Base-by-base conservation (phyloP, 92 coral and sea anemone genomes). In the Isaurus tuberculatus region DNA sequence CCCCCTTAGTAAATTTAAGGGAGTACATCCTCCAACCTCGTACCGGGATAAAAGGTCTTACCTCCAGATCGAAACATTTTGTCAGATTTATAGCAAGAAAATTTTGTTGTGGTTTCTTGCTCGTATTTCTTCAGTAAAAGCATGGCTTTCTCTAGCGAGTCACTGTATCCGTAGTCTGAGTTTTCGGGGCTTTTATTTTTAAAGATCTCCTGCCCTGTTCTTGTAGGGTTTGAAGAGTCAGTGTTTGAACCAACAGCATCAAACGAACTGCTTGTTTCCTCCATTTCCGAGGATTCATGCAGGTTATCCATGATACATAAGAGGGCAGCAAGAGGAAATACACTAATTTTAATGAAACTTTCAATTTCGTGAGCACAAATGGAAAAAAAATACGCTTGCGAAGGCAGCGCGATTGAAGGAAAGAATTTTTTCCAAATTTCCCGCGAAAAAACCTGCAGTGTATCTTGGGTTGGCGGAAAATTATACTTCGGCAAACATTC, bases 61-160 rank as follows among this genome's bases (percentile, higher is more conserved):
- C 86, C 78, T 81, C 86, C 79, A 42, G 75, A 43, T 66, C 86
- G 78, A 81, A 68, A 81, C 79, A 48, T 33, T 43, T 69, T 69
- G 28, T 81, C 86, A 46, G 86, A 82, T 82, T 68, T 82, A 27
- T 82, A 70, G 22, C 86, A 70, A 46, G 86, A 82, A 82, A 70
- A 70, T 82, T 70, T 82, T 68, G 66, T 70, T 44, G 77, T 83
- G 66, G 79, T 83, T 70, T 83, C 86, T 55, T 28, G 86, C 86
- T 70, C 86, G 58, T 83, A 83, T 55, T 70, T 53, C 78, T 53
- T 83, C 51, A 83, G 67, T 67, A 73, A 61, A 37, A 57, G 61
- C 33, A 40, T 84, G 79, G 87, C 87, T 64, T 30, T 57, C 64
- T 37, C 81, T 25, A 61, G n/a, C 58, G 87, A 84, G 23, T 84